These are phyloP conservation scores for Caranx ignobilis DNA, from an alignment of 2,113 vertebrate genomes.

Conservation along the genomic window DNA sequence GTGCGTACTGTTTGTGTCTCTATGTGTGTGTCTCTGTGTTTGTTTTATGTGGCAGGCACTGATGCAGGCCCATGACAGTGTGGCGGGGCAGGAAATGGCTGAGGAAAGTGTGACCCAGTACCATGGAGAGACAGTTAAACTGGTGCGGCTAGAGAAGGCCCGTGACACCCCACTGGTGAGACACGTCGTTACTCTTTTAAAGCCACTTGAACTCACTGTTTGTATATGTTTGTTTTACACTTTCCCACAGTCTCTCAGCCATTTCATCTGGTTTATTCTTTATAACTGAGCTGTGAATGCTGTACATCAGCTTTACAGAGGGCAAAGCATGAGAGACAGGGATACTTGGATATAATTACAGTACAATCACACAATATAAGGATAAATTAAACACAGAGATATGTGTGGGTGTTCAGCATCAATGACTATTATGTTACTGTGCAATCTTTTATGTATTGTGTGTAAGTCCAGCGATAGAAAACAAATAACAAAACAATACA, in stretches of 20 bases:
- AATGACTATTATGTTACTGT: conserved; percentile 1
- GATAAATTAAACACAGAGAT: not conserved
- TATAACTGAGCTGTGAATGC: not conserved
- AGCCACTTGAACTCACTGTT: not conserved
- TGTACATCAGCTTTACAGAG: not conserved
- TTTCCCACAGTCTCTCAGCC: not conserved
- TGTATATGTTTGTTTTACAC: not conserved
- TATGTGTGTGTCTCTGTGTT: conserved; percentile 19
- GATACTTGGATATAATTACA: not conserved
- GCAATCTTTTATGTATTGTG: not conserved
- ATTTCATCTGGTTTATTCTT: not conserved
- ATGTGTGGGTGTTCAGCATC: not conserved
- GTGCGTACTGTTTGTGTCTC: conserved; percentile 39
- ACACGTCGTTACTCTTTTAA: conserved; percentile 10
- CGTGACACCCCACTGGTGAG: conserved; percentile 94
- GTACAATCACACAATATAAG: not conserved
- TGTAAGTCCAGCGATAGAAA: too few species aligned
- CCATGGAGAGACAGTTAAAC: conserved; percentile 92
- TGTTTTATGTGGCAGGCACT: conserved; percentile 86
- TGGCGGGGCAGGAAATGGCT: conserved; percentile 91
- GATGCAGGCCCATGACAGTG: conserved; percentile 92
- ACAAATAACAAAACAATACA: too few species aligned
- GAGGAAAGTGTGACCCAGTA: conserved; percentile 88
- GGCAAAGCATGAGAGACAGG: conserved; percentile 7
- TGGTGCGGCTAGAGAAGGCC: conserved; percentile 94